Evolutionary conservation across 2,888 invertebrate genomes (phyloP), one percentile per base, ranked within the genome.

Genomic region (Mimachlamys varia): DNA sequence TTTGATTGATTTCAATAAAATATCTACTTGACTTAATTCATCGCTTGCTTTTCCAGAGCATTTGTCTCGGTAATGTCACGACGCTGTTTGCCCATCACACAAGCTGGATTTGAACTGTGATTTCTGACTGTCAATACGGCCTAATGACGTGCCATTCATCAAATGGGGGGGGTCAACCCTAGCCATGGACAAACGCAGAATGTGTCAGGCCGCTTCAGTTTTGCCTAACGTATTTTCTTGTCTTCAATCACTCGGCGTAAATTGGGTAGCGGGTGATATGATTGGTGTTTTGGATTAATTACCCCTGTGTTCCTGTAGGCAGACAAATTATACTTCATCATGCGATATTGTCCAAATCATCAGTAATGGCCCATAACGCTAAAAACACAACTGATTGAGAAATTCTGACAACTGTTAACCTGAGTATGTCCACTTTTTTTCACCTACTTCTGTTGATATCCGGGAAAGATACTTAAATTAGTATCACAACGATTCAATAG

Each of bases 111-210:
- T 92, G 90, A 89, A 88, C 90, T 88, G 88, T 90, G 90, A 91
- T 90, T 89, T 92, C 89, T 88, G 88, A 88, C 89, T 92, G 92
- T 92, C 92, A 90, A 90, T 91, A 89, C 89, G 12, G 44, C 53
- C 89, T 90, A 90, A 91, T 91, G 92, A 92, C 89, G 89, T 90
- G 92, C 92, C 88, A 91, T 92, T 88, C 91, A 92, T 91, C 92
- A 91, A 88, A 62, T 58, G 53, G 87, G 76, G 44, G n/a, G 90
- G 90, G 92, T 92, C 92, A 92, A 89, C 88, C 76, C 33, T 33
- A 33, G 76, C 55, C 89, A 89, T 89, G 89, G 92, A 92, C 92
- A 88, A 88, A 89, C 53, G 58, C 88, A 50, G 87, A 88, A 44
- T 76, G 88, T 89, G 76, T 88, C 90, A 37, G 53, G 89, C 90